Conservation (phyloP, 2,797 vertebrate genomes). For the Neosilurus hyrtlii region DNA sequence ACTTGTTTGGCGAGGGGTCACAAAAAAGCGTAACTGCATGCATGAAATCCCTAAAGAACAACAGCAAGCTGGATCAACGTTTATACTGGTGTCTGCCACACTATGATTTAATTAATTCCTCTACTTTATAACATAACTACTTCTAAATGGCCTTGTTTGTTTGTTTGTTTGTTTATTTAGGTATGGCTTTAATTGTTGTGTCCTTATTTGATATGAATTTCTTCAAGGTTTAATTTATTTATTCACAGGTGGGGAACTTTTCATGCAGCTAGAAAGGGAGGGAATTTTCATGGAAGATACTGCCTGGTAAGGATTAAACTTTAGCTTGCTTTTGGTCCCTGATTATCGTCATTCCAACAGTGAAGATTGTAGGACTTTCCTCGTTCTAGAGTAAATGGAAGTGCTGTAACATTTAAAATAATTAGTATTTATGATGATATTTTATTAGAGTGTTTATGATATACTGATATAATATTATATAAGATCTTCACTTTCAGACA, state of each 20-base stretch:
- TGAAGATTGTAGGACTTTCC: background rate
- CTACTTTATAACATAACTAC: background rate
- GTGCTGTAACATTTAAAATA: background rate
- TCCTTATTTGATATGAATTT: background rate
- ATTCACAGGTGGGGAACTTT: slow-evolving; percentile 91
- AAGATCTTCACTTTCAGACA: slow-evolving; percentile 30
- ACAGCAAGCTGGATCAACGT: background rate
- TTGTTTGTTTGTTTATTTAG: too few species aligned
- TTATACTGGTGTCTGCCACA: background rate
- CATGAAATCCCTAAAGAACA: background rate
- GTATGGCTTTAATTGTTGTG: background rate
- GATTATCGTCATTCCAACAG: background rate
- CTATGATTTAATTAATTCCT: background rate
- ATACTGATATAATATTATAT: slow-evolving; percentile 6
- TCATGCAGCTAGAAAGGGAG: slow-evolving; percentile 99
- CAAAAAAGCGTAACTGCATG: background rate
- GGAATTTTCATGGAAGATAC: slow-evolving; percentile 99
- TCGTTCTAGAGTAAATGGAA: background rate
- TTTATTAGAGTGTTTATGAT: background rate
- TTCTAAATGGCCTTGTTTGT: too few species aligned
- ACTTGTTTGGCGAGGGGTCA: background rate
- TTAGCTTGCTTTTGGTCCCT: too few species aligned
- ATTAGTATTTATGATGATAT: too few species aligned
- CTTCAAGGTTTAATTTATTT: too few species aligned
- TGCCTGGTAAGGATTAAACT: slow-evolving; percentile 83